Evolutionary conservation across 2,797 vertebrate species (phyloP).

Genomic region (Odontamblyopus rebecca): DNA sequence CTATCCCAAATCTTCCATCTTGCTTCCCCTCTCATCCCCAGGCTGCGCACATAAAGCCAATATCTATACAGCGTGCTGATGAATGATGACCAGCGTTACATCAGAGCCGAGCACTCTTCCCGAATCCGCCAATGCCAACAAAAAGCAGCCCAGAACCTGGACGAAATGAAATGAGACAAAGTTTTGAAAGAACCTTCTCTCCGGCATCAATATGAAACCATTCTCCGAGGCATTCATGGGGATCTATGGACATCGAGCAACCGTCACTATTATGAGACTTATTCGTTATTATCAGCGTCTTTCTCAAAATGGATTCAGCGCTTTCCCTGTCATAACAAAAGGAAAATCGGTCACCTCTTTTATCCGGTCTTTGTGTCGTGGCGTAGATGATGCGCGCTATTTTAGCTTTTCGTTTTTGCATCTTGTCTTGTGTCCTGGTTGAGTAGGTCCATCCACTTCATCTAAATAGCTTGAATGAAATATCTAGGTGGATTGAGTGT

Average conservation of each 20-base stretch:
- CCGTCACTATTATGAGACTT: slow-evolving; percentile 65
- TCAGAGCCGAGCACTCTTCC: slow-evolving; percentile 37
- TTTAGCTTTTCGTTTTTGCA: slow-evolving; percentile 18
- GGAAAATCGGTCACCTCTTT: slow-evolving; percentile 40
- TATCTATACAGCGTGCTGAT: slow-evolving; percentile 42
- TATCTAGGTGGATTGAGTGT: slow-evolving; percentile 15
- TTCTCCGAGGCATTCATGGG: slow-evolving; percentile 60
- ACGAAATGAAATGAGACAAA: slow-evolving; percentile 39
- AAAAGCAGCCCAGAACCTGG: slow-evolving; percentile 35
- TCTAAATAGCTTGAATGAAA: slow-evolving; percentile 32
- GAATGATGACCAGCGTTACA: slow-evolving; percentile 46
- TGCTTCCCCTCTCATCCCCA: slow-evolving; percentile 13
- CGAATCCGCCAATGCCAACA: slow-evolving; percentile 42
- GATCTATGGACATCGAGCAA: slow-evolving; percentile 62
- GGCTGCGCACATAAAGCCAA: slow-evolving; percentile 28
- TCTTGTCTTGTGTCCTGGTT: slow-evolving; percentile 23
- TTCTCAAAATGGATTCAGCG: slow-evolving; percentile 44
- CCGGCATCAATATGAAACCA: slow-evolving; percentile 67
- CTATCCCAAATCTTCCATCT: slow-evolving; percentile 18
- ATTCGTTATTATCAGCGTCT: slow-evolving; percentile 72
- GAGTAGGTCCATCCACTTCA: slow-evolving; percentile 17
- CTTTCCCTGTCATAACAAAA: slow-evolving; percentile 53
- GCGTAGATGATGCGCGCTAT: neutral
- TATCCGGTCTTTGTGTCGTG: slow-evolving; percentile 4
- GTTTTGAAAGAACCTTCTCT: slow-evolving; percentile 41